Percentiles rank a stretch among this genome's conserved stretches.
phyloP scores from a whole-genome alignment of 2,113 vertebrate species.

The Gopherus flavomarginatus region DNA sequence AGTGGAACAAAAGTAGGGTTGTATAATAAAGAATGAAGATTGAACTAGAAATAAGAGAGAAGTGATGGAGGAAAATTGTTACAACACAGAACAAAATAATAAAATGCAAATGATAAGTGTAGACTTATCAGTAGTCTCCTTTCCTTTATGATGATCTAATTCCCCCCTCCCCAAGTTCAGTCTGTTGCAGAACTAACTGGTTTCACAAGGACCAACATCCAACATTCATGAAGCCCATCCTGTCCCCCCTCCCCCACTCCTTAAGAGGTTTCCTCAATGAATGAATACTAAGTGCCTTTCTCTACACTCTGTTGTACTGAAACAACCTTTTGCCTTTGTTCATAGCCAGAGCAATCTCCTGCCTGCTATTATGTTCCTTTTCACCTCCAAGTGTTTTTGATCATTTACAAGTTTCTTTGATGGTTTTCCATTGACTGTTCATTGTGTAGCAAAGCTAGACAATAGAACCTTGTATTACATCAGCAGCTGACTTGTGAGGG shows the following conservation, averaged over 20 bases:
- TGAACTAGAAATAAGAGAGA: neutral
- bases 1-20: neutral
- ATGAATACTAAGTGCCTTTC: neutral
- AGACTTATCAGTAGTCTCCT: neutral
- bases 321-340: neutral
- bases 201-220: neutral
- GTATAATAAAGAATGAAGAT: neutral
- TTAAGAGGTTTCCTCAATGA: neutral
- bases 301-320: neutral
- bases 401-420: neutral
- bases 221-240: neutral
- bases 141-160: too few relatives aligned
- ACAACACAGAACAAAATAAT: neutral
- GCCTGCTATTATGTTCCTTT: neutral
- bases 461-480: neutral
- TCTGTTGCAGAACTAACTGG: neutral
- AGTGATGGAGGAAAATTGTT: neutral
- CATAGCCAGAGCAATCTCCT: neutral
- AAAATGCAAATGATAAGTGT: neutral
- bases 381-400: neutral
- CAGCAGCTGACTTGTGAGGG: neutral
- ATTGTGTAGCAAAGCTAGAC: neutral
- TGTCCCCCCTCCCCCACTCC: rapidly evolving
- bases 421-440: neutral
- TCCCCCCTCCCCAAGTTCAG: too few relatives aligned